A percentile compares a stretch with the other conserved stretches of the same genome.
Conservation (phyloP, 2,113 vertebrate species). For the Notothenia rossii region DNA sequence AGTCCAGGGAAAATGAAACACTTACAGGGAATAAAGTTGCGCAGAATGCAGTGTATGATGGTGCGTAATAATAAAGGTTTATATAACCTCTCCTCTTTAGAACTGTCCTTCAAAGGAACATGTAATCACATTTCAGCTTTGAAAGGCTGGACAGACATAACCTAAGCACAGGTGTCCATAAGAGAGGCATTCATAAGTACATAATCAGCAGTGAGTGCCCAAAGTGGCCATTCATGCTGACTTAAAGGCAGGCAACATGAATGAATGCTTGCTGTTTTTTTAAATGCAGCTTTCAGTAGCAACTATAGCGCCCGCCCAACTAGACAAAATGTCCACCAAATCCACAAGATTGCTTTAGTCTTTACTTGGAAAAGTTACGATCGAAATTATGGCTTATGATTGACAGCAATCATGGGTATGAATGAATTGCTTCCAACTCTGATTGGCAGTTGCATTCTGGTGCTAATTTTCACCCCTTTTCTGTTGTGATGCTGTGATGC, state of each 20-base stretch:
- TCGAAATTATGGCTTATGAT: no score
- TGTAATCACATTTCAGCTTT: conserved; percentile 18
- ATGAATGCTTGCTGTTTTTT: conserved; percentile 33
- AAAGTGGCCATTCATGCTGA: conserved; percentile 6
- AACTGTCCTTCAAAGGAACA: not conserved
- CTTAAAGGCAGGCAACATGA: not conserved
- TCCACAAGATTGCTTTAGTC: no score
- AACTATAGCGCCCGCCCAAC: not conserved
- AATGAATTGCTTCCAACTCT: no score
- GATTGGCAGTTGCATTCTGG: no score
- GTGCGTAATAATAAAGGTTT: conserved; percentile 3
- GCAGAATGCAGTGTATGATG: not conserved
- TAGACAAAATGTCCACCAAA: no score
- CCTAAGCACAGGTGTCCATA: conserved; percentile 14
- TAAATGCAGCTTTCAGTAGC: conserved; percentile 28
- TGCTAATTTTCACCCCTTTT: no score
- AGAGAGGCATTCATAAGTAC: not conserved
- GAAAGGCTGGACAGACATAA: conserved; percentile 4
- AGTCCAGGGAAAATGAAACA: conserved; percentile 12
- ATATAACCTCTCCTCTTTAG: conserved; percentile 2
- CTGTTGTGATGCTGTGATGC: no score
- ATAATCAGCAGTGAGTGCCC: conserved; percentile 20
- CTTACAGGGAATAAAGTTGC: conserved; percentile 3
- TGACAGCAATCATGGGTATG: no score
- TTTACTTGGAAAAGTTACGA: no score